Conservation (phyloP, 2,113 vertebrate species). For the Oryzias melastigma region DNA sequence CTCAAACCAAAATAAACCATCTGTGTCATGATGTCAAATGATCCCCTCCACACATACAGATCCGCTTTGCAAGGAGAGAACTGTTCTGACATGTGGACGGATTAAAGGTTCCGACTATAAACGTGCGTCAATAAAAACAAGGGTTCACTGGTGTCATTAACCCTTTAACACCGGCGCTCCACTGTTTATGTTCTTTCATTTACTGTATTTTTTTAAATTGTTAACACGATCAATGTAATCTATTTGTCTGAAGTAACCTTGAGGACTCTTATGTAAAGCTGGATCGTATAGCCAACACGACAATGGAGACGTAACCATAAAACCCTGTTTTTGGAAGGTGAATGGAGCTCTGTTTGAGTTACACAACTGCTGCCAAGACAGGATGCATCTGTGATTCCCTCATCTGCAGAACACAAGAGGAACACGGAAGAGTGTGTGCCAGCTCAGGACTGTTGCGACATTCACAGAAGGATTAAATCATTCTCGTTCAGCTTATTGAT, state of each 20-base stretch:
- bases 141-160: background rate
- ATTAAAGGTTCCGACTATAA: background rate
- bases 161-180: no score
- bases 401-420: constrained; percentile 20
- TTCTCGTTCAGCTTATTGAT: background rate
- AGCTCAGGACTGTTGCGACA: constrained; percentile 5
- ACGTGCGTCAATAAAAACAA: background rate
- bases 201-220: no score
- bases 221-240: no score
- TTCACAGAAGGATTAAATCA: background rate
- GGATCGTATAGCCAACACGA: constrained; percentile 10
- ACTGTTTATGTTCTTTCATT: no score
- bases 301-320: constrained; percentile 26
- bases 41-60: background rate
- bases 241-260: background rate
- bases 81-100: background rate
- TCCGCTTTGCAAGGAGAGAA: background rate
- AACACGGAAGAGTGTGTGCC: background rate
- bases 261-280: constrained; percentile 18
- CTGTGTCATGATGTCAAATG: background rate
- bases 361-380: constrained; percentile 36
- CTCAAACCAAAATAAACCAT: constrained; percentile 7
- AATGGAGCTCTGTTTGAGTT: constrained; percentile 22
- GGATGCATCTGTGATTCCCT: background rate
- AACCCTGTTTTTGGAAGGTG: constrained; percentile 20